These are phyloP conservation scores for Probosciger aterrimus DNA, from an alignment of 2,113 vertebrate genomes.

Conservation along the genomic window DNA sequence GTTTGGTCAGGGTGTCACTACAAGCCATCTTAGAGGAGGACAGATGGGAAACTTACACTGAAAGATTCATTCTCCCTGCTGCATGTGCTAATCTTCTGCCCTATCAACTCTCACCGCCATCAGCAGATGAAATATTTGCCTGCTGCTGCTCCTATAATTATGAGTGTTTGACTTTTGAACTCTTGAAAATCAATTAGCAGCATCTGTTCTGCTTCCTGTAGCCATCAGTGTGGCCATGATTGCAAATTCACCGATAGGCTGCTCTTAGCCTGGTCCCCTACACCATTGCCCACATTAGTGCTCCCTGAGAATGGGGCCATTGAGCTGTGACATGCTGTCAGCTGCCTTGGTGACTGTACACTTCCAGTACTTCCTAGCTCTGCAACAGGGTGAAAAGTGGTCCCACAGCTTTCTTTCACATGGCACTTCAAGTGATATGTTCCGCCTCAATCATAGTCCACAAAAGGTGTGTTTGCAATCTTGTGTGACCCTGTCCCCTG, in stretches of 20 bases:
- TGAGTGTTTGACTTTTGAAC: constrained; percentile 13
- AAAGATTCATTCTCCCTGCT: neutral
- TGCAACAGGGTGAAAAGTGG: neutral
- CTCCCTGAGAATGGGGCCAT: neutral
- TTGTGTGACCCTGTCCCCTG: neutral
- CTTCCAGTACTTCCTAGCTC: neutral
- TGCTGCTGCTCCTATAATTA: constrained; percentile 15
- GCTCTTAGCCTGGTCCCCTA: neutral
- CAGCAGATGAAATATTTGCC: neutral
- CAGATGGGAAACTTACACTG: neutral
- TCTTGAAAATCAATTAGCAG: constrained; percentile 27
- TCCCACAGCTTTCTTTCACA: neutral
- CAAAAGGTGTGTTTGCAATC: neutral
- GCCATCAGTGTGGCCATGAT: neutral
- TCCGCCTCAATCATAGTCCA: neutral
- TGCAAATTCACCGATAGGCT: neutral
- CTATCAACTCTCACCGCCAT: neutral
- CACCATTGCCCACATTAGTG: neutral
- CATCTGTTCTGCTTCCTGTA: constrained; percentile 8
- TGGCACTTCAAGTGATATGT: neutral
- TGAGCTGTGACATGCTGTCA: neutral
- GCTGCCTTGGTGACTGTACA: neutral
- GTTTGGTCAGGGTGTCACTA: neutral
- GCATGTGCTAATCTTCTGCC: neutral
- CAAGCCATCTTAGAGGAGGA: neutral